Percentiles rank a stretch among this genome's conserved stretches.
These are phyloP conservation scores for Phragmatobia fuliginosa DNA, from an alignment of 2,888 invertebrate genomes.

Conservation along the genomic window DNA sequence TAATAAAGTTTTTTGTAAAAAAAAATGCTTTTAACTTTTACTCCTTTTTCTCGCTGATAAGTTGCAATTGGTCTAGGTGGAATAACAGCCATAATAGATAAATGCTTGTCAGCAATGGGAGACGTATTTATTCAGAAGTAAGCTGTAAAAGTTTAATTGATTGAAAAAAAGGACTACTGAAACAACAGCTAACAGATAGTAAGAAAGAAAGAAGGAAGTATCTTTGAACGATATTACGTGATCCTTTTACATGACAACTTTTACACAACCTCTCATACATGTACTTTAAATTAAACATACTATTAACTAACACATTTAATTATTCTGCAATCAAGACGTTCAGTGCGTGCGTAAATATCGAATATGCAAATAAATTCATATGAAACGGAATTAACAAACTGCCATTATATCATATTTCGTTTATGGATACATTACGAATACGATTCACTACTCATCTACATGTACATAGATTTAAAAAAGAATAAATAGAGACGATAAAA, in stretches of 20 bases:
- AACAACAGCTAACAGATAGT: no score
- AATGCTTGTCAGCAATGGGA: no score
- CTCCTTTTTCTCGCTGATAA: no score
- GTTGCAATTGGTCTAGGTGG: no score
- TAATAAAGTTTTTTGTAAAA: no score
- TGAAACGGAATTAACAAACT: slow-evolving; percentile 24
- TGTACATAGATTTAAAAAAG: slow-evolving; percentile 15
- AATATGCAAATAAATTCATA: slow-evolving; percentile 20
- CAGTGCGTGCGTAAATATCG: slow-evolving; percentile 1
- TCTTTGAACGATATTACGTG: not conserved
- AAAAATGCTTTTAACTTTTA: not conserved
- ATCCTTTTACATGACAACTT: not conserved
- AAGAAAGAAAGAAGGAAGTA: not conserved
- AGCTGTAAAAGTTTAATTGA: not conserved
- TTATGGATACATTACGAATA: slow-evolving; percentile 4
- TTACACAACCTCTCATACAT: not conserved
- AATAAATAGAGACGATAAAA: not conserved
- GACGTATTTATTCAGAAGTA: not conserved
- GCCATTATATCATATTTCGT: slow-evolving; percentile 18
- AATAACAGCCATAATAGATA: no score
- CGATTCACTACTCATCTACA: not conserved
- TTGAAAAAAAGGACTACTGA: not conserved
- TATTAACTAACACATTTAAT: slow-evolving; percentile 27
- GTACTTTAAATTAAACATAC: slow-evolving; percentile 9
- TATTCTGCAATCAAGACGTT: slow-evolving; percentile 21